phyloP scores from a whole-genome alignment of 2,113 vertebrate genomes.

The Chunga burmeisteri region DNA sequence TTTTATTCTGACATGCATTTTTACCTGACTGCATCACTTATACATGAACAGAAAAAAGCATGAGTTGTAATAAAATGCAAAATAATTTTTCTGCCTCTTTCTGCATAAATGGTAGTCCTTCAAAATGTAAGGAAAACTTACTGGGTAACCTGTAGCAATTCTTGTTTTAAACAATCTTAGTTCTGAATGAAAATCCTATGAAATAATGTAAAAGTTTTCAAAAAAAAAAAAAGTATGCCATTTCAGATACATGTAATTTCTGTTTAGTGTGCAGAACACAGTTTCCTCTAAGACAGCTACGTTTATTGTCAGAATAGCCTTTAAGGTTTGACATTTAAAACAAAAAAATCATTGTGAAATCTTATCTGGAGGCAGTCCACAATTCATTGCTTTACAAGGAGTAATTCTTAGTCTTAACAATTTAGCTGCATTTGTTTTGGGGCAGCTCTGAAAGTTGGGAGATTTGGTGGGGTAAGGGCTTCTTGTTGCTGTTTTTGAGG shows the following conservation, averaged over 20 bases:
- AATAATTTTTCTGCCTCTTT: not conserved
- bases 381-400: constrained; percentile 3
- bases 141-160: not conserved
- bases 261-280: not conserved
- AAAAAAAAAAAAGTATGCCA: not conserved
- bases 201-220: not conserved
- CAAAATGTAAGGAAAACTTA: not conserved
- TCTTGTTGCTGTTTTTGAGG: not conserved
- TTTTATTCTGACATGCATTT: not conserved
- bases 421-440: not conserved
- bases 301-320: not conserved
- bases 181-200: not conserved
- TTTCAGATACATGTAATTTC: not conserved
- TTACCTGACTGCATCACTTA: not conserved
- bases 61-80: not conserved
- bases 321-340: constrained; percentile 48
- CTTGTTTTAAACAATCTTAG: not conserved
- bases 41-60: not conserved
- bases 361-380: constrained; percentile 19
- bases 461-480: not conserved
- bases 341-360: constrained; percentile 42
- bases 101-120: not conserved
- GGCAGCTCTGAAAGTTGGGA: not conserved
- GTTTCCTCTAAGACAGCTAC: not conserved
- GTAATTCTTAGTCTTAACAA: not conserved